A percentile compares a stretch with the other conserved stretches of the same genome.
These are phyloP conservation scores for Scyliorhinus canicula DNA, from an alignment of 2,797 vertebrate genomes.

Conservation along the genomic window DNA sequence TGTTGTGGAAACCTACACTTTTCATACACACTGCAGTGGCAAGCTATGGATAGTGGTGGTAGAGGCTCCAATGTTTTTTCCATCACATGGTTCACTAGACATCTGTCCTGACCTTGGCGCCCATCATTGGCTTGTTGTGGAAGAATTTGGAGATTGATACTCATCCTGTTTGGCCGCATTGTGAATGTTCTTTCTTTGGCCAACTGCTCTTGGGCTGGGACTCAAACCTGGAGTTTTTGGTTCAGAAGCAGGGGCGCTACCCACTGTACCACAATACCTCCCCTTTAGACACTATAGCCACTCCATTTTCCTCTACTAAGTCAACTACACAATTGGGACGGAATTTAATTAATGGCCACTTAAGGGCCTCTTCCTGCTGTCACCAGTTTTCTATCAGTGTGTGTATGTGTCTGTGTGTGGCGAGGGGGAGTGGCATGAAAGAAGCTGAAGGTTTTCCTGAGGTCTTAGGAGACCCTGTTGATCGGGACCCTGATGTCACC, in stretches of 20 bases:
- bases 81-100: not conserved
- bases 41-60: not conserved
- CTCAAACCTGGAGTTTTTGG: not conserved
- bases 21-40: not conserved
- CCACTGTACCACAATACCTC: not conserved
- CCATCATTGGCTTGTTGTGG: not conserved
- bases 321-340: no score
- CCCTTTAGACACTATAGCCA: not conserved
- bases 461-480: no score
- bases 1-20: not conserved
- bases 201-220: not conserved
- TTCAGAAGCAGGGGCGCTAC: not conserved
- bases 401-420: no score
- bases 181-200: no score
- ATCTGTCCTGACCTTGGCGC: not conserved
- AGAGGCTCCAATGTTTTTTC: not conserved
- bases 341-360: not conserved
- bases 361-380: not conserved
- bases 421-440: no score
- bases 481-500: no score
- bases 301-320: not conserved
- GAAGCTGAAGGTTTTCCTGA: no score
- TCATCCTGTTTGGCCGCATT: not conserved
- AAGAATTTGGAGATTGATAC: not conserved
- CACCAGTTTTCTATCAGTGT: not conserved